Conservation (phyloP, 2,113 vertebrate species). For the Pseudolaguvia tuberculata region DNA sequence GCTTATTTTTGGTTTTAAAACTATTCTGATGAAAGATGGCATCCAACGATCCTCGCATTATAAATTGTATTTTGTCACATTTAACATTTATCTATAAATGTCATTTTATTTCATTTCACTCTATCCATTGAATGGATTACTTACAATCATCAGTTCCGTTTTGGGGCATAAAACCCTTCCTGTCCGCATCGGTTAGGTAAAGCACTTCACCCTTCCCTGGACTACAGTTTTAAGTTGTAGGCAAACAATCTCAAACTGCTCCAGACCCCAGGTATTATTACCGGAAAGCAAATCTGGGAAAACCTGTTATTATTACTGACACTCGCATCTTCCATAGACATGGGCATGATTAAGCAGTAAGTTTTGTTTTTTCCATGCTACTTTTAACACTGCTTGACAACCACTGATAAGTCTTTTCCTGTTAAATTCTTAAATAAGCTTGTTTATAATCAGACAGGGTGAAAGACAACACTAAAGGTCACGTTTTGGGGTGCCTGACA, state of each 20-base stretch:
- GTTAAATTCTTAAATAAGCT: constrained; percentile 22
- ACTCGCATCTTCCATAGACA: not conserved
- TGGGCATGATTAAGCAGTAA: constrained; percentile 35
- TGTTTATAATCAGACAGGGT: too few relatives aligned
- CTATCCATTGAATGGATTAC: too few relatives aligned
- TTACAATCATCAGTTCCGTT: too few relatives aligned
- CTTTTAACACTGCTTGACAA: constrained; percentile 38
- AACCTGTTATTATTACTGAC: constrained; percentile 2
- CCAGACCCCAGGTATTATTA: not conserved
- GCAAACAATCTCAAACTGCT: not conserved
- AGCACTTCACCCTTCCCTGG: not conserved
- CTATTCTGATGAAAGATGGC: too few relatives aligned
- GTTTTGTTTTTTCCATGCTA: constrained; percentile 3
- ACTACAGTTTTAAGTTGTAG: not conserved
- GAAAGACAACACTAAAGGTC: too few relatives aligned
- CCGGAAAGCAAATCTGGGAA: not conserved
- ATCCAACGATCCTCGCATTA: too few relatives aligned
- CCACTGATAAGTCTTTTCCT: constrained; percentile 22
- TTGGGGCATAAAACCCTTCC: not conserved
- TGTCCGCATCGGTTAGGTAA: constrained; percentile 19
- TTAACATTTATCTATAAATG: too few relatives aligned
- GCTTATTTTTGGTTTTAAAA: too few relatives aligned
- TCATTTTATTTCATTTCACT: too few relatives aligned
- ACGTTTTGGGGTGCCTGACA: too few relatives aligned
- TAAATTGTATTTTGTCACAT: too few relatives aligned